Evolutionary conservation across 2,113 vertebrate genomes (phyloP).

Genomic region (Rhadina sibilatrix): DNA sequence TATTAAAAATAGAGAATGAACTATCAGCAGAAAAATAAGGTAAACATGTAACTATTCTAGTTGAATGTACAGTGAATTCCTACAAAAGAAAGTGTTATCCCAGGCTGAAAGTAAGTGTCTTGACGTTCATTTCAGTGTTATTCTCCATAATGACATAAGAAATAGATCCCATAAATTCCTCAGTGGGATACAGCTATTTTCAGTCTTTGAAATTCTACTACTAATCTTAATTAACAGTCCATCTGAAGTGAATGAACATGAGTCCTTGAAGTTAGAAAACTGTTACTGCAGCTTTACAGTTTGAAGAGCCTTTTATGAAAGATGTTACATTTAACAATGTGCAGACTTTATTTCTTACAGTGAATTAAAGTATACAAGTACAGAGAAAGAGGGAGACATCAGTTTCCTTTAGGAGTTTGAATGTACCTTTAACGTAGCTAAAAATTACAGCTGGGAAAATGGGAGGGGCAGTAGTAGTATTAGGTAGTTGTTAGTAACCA

Average conservation of each 20-base stretch:
- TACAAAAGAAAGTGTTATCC: slow-evolving; percentile 35
- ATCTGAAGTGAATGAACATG: slow-evolving; percentile 50
- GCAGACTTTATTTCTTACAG: neutral
- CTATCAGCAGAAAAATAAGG: slow-evolving; percentile 10
- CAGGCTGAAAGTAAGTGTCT: slow-evolving; percentile 49
- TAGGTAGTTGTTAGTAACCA: neutral
- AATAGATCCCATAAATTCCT: slow-evolving; percentile 44
- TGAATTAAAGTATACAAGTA: neutral
- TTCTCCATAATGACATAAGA: slow-evolving; percentile 44
- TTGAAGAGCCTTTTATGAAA: neutral
- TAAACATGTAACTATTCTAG: neutral
- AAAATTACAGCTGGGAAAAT: neutral
- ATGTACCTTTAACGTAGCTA: neutral
- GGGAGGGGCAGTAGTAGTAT: neutral
- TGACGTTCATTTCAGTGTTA: neutral
- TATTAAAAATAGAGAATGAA: slow-evolving; percentile 57
- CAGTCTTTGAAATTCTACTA: slow-evolving; percentile 63
- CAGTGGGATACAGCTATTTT: slow-evolving; percentile 25
- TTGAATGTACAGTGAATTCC: slow-evolving; percentile 36
- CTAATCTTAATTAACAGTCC: slow-evolving; percentile 60
- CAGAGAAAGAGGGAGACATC: neutral
- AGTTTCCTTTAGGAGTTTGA: neutral
- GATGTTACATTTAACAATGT: neutral
- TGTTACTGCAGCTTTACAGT: slow-evolving; percentile 53
- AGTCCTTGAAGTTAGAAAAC: slow-evolving; percentile 59